These are phyloP conservation scores for Zaprionus obscuricornis DNA, from an alignment of 2,888 invertebrate genomes.

Conservation along the genomic window DNA sequence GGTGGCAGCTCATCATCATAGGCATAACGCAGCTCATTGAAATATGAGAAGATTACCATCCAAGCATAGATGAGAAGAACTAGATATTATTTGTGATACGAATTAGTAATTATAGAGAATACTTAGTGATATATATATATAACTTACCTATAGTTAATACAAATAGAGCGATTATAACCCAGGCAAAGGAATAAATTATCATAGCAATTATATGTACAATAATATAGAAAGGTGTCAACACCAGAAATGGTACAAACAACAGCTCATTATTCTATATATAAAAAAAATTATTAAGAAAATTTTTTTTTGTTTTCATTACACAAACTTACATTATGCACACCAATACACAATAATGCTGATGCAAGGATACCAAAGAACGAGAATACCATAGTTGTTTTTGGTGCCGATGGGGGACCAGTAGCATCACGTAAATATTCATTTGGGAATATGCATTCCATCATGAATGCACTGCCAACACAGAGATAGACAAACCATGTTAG, in stretches of 20 bases:
- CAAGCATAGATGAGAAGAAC: slow-evolving; percentile 53
- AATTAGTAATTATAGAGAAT: background rate
- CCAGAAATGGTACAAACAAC: slow-evolving; percentile 55
- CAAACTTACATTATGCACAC: slow-evolving; percentile 63
- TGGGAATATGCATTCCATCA: slow-evolving; percentile 64
- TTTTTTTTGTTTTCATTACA: background rate
- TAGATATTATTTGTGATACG: too few species aligned
- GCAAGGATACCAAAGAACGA: slow-evolving; percentile 54
- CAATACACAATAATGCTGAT: slow-evolving; percentile 52
- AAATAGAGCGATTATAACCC: slow-evolving; percentile 34
- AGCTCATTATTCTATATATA: slow-evolving; percentile 60
- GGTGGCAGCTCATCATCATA: slow-evolving; percentile 51
- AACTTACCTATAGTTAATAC: slow-evolving; percentile 50
- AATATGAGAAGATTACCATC: slow-evolving; percentile 62
- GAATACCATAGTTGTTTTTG: slow-evolving; percentile 61
- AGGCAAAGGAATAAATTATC: slow-evolving; percentile 41
- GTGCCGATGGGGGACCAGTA: slow-evolving; percentile 36
- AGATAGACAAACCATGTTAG: slow-evolving; percentile 57
- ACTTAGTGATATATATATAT: rapidly evolving
- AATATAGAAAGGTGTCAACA: slow-evolving; percentile 44
- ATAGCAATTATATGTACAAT: slow-evolving; percentile 43
- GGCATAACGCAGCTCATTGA: slow-evolving; percentile 51
- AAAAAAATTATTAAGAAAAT: background rate
- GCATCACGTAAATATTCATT: slow-evolving; percentile 43
- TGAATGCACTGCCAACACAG: slow-evolving; percentile 54